Conservation (phyloP, 2,888 invertebrate genomes). For the Pristionchus maxplancki region DNA sequence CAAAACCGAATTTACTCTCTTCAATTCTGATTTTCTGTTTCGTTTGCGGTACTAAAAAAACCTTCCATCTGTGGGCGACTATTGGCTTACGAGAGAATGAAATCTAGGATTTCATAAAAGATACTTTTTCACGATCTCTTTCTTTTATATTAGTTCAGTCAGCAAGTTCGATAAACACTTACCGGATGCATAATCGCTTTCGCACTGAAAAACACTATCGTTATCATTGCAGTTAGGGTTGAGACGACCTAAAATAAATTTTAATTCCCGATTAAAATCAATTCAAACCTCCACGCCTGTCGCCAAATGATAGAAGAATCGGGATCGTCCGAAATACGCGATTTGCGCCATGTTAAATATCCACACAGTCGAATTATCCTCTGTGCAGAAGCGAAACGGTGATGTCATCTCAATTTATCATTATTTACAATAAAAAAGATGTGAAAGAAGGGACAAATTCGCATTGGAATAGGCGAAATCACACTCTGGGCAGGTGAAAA, state of each 20-base stretch:
- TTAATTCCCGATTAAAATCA: neutral
- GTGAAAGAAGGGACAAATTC: neutral
- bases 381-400: neutral
- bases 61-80: too few species aligned
- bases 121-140: too few species aligned
- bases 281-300: neutral
- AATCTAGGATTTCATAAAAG: too few species aligned
- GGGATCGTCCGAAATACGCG: neutral
- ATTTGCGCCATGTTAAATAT: neutral
- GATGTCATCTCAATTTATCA: too few species aligned
- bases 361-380: neutral
- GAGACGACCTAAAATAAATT: neutral
- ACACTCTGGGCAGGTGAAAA: neutral
- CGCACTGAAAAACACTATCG: neutral
- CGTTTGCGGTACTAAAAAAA: too few species aligned
- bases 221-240: neutral
- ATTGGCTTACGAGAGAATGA: too few species aligned
- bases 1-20: too few species aligned
- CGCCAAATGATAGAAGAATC: neutral
- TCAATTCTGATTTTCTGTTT: too few species aligned
- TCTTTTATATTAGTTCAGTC: too few species aligned
- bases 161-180: neutral
- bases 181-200: neutral
- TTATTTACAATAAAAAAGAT: too few species aligned
- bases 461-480: too few species aligned